Conservation (phyloP, 2,888 invertebrate species). For the Bembecia ichneumoniformis region DNA sequence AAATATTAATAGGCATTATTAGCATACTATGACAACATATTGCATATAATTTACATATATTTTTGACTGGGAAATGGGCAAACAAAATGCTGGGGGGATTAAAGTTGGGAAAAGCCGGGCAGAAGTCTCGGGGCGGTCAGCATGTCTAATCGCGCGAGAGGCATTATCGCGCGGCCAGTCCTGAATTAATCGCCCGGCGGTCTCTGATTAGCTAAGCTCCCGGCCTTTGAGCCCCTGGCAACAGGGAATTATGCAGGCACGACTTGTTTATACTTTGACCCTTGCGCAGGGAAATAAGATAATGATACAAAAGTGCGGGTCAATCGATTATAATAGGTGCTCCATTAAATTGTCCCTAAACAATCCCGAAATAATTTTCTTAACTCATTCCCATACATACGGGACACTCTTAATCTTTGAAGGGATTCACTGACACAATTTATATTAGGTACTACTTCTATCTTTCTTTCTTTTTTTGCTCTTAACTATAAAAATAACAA, state of each 20-base stretch:
- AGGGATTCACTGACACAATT: too few species aligned
- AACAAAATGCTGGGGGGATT: too few species aligned
- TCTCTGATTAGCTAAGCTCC: slow-evolving; percentile 66
- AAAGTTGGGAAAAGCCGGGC: slow-evolving; percentile 19
- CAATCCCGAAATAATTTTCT: too few species aligned
- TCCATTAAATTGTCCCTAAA: too few species aligned
- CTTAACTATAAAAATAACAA: too few species aligned
- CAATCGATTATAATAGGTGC: neutral
- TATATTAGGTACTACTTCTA: too few species aligned
- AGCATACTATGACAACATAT: neutral
- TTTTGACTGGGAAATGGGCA: neutral
- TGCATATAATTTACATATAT: neutral
- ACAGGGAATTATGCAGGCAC: slow-evolving; percentile 56
- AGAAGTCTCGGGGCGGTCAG: slow-evolving; percentile 55
- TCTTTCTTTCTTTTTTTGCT: too few species aligned
- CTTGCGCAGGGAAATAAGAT: slow-evolving; percentile 28
- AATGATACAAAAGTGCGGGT: slow-evolving; percentile 11
- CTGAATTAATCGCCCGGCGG: slow-evolving; percentile 58
- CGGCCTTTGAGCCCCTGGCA: slow-evolving; percentile 50
- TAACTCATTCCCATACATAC: too few species aligned
- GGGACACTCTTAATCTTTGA: too few species aligned
- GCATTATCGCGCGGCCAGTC: slow-evolving; percentile 58
- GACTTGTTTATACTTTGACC: slow-evolving; percentile 33
- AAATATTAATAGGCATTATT: neutral
- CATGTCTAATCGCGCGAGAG: slow-evolving; percentile 62